Base-by-base conservation (phyloP, 2,113 vertebrate species). In the Theropithecus gelada region DNA sequence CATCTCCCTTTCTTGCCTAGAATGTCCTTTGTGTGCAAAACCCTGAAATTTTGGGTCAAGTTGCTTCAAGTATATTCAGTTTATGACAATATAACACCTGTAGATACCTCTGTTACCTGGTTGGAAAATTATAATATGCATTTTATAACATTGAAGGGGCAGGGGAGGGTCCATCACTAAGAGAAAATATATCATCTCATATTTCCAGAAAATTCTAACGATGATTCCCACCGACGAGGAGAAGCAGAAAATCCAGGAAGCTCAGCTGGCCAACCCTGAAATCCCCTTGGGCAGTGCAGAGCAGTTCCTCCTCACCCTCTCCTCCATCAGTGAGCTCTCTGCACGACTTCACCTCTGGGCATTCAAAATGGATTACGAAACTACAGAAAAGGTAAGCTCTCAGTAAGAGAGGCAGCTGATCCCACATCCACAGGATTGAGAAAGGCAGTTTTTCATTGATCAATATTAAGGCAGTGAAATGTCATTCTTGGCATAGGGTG, bases 281-380 rank as follows among this genome's bases (percentile, higher is more conserved):
- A 98, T 99, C 14, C 99, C 99, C 1, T 97, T 99, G 99, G 99
- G 99, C 96, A 99, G 99, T 0, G 99, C 99, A 0, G 99, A 99
- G 96, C 99, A 99, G 97, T 99, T 99, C 97, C 99, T 99, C 12
- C 99, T 99, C 97, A 99, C 98, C 0, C 99, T 99, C 20, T 99
- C 99, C 94, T 99, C 99, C 98, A 99, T 99, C 99, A 99, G 98
- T 0, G 99, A 99, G 96, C 99, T 99, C 87, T 99, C 99, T 0
- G 99, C 99, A 66, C 99, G 99, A 81, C 99, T 99, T 97, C 99
- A 99, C 98, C 99, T 99, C 98, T 99, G 99, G 99, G 99, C 99
- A 32, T 99, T 99, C 98, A 99, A 99, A 98, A 99, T 99, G 99
- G 99, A 99, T 98, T 99, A 99, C 0, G 99, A 99, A 97, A 99